Percentiles rank a stretch among this genome's conserved stretches.
phyloP scores from a whole-genome alignment of 2,888 invertebrate species.

The Lochmaea crataegi region DNA sequence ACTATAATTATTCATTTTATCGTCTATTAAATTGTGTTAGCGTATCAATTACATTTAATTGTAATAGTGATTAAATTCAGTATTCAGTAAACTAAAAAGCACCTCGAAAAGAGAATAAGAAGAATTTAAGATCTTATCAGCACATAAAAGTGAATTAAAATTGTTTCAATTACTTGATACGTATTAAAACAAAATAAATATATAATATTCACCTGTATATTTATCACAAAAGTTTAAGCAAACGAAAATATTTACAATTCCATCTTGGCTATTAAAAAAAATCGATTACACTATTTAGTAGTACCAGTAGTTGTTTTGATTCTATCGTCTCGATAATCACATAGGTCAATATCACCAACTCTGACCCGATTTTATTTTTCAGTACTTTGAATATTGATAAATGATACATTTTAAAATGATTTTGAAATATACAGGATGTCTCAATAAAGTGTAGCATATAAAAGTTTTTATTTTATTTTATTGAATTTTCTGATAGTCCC shows the following conservation, averaged over 20 bases:
- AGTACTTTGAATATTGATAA: too few species aligned
- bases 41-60: too few species aligned
- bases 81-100: background rate
- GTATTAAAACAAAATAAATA: background rate
- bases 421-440: too few species aligned
- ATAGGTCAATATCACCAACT: constrained; percentile 2
- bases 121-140: too few species aligned
- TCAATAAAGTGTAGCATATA: too few species aligned
- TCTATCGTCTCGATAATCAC: background rate
- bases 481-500: too few species aligned
- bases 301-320: background rate
- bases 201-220: background rate
- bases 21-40: too few species aligned
- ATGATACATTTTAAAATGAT: too few species aligned
- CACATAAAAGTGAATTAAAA: background rate
- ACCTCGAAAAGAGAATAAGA: too few species aligned
- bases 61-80: too few species aligned
- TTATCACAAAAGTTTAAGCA: background rate
- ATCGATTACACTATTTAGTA: background rate
- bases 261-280: background rate
- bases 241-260: background rate
- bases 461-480: too few species aligned
- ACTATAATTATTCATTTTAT: too few species aligned
- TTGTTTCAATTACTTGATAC: background rate
- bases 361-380: background rate